These are phyloP conservation scores for Orientallactaga bullata DNA, from an alignment of 2,113 vertebrate species.

Conservation along the genomic window DNA sequence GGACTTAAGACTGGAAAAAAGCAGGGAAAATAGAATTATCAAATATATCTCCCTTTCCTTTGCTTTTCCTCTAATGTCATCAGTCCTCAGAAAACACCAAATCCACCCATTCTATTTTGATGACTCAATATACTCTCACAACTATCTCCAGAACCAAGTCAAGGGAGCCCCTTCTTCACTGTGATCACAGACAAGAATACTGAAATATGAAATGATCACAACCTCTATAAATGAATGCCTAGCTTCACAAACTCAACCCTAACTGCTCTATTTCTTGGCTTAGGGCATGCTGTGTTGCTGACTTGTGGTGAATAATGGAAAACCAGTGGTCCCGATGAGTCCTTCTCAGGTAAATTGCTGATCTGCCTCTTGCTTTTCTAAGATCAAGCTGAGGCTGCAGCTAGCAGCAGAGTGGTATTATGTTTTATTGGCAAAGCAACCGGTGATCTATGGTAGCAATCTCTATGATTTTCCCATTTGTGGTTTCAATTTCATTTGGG, in stretches of 20 bases:
- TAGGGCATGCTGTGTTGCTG: neutral
- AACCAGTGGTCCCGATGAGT: neutral
- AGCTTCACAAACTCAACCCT: neutral
- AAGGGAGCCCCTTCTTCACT: neutral
- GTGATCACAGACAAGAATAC: neutral
- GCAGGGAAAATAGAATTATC: conserved; percentile 14
- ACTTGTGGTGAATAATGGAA: neutral
- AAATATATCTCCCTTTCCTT: neutral
- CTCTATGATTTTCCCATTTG: conserved; percentile 53
- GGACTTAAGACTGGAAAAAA: neutral
- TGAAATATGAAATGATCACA: neutral
- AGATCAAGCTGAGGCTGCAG: neutral
- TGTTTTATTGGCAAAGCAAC: neutral
- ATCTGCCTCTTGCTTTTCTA: conserved; percentile 13
- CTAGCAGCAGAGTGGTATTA: neutral
- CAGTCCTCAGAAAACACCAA: neutral
- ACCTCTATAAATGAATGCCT: neutral
- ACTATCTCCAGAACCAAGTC: neutral
- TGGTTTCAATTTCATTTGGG: conserved; percentile 31
- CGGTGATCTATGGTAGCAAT: conserved; percentile 4
- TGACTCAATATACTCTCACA: neutral
- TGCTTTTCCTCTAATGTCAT: neutral
- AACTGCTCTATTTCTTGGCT: neutral
- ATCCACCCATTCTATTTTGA: neutral
- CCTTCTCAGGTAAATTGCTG: neutral